Evolutionary conservation across 2,888 invertebrate genomes (phyloP).

Genomic region (Agriopis aurantiaria): DNA sequence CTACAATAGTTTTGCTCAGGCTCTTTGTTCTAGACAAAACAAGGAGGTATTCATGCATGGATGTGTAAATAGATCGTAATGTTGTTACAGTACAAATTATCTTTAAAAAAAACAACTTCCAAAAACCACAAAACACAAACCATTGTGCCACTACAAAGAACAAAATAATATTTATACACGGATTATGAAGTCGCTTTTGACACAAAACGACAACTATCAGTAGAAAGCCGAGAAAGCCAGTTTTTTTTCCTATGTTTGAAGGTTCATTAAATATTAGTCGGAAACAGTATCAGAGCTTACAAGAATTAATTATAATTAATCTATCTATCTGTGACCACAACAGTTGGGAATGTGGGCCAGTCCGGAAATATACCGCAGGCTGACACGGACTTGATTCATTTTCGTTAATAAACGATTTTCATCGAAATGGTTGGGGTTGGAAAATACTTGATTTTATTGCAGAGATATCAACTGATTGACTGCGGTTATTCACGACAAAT

Average conservation of each 20-base stretch:
- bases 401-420: conserved; percentile 31
- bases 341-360: conserved; percentile 43
- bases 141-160: too few species aligned
- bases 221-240: background rate
- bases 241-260: conserved; percentile 1
- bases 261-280: conserved; percentile 13
- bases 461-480: background rate
- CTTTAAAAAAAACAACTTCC: too few species aligned
- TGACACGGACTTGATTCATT: conserved; percentile 40
- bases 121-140: too few species aligned
- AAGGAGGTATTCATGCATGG: too few species aligned
- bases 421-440: conserved; percentile 1
- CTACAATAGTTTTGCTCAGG: too few species aligned
- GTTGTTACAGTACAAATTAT: too few species aligned
- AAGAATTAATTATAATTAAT: conserved; percentile 18
- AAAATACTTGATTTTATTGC: background rate
- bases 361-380: conserved; percentile 42
- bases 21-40: too few species aligned
- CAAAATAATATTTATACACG: too few species aligned
- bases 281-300: conserved; percentile 18
- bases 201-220: background rate
- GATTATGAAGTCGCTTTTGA: background rate
- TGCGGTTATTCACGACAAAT: too few species aligned
- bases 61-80: too few species aligned
- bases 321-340: conserved; percentile 41